Base-by-base conservation (phyloP, 2,797 vertebrate genomes). In the Pachyuromys duprasi region DNA sequence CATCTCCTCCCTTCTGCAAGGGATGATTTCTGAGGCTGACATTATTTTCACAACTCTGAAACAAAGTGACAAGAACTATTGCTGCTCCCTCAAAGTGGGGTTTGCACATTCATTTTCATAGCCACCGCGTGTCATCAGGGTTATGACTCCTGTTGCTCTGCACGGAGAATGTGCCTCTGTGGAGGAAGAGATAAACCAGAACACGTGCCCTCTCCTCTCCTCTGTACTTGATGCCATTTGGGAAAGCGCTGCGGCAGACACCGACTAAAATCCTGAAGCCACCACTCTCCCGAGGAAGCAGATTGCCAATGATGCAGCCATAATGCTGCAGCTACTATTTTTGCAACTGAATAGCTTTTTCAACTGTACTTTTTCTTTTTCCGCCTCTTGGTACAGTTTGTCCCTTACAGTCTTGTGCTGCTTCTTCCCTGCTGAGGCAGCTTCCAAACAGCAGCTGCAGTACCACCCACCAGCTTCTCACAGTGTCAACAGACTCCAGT, bases 41-140 rank as follows among this genome's bases (percentile, higher is more conserved):
- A 98, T 97, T 97, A 93, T 97, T 98, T 98, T 97, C 89, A 87
- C 67, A 36, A 79, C 28, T 97, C 91, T 95, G 95, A 98, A 98
- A 95, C 84, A 97, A 98, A 97, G 95, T 91, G 39, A 95, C 96
- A 96, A 93, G 92, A 98, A 92, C 92, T 82, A 92, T 39, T 42
- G 26, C 8, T 92, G 83, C 96, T 96, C 88, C 96, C 93, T 92
- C 94, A 74, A 97, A 98, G 86, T 42, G 57, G 70, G 65, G 26
- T 89, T 92, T 96, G 39, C 72, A 75, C 80, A 88, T 93, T 98
- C 96, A 93, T 95, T 95, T 98, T 74, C 88, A 93, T 88, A 96
- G 92, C 91, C 90, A 78, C 96, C 91, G 91, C 97, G 87, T 55
- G 55, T 55, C 84, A 57, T 28, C 87, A 95, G 57, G 65, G 88